Evolutionary conservation across 2,797 vertebrate species (phyloP), one percentile per base, ranked within the genome.

Genomic region (Austrolebias charrua): DNA sequence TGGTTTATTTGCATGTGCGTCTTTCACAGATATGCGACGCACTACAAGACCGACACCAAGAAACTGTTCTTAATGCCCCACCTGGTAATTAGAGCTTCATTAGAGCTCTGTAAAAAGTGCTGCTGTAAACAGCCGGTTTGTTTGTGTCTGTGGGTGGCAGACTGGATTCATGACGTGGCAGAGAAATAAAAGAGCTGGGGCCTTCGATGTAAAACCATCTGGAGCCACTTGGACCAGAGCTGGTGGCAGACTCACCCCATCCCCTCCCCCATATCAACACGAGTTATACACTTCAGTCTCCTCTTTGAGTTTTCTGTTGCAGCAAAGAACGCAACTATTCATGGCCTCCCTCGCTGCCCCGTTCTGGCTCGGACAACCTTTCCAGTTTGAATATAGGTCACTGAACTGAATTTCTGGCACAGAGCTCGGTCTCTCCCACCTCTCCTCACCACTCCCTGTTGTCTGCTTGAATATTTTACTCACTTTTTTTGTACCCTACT

Each of bases 311-410:
- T 33, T 35, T 8, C 5, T 35, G 33, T 35, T 35, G 33, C 33
- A 35, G 49, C 53, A 69, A 66, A 77, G 78, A 86, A 87, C 85
- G 80, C 63, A 64, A 76, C 65, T 47, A 81, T 86, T 84, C 84
- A 87, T 51, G 46, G 20, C 71, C 60, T 67, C 60, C 56, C 62
- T 55, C 44, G 19, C 68, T 16, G 20, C 35, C 67, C 53, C 44
- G 8, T 55, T 72, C 40, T 31, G 54, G 3, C 60, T 53, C 18
- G 38, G 44, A 50, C 60, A 56, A 40, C 4, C 66, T 44, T 33
- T 63, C 73, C 18, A 45, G 63, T 76, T 65, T 83, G 73, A 85
- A 90, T 89, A 80, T 88, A 89, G 88, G 89, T 88, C 89, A 90
- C 59, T 59, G 75, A 81, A 72, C 77, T 77, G 72, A 80, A 68